A percentile compares a stretch with the other conserved stretches of the same genome.
Evolutionary conservation across 2,888 invertebrate genomes (phyloP).

Genomic region (Hirtodrosophila trivittata): DNA sequence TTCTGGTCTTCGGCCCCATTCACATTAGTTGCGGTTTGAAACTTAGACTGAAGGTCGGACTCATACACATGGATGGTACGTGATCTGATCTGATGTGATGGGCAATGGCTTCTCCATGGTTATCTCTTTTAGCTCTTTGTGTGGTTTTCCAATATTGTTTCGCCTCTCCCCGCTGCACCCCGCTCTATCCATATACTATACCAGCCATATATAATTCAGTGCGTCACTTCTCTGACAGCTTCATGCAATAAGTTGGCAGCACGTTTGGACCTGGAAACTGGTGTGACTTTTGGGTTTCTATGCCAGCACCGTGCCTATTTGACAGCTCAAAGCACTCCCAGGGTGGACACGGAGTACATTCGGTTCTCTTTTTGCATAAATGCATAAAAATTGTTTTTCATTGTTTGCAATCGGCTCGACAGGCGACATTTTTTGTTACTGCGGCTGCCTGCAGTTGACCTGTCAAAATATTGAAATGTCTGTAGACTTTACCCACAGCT

Average conservation of each 20-base stretch:
- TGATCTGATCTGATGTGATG: conserved; percentile 8
- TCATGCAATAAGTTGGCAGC: conserved; percentile 53
- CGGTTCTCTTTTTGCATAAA: conserved; percentile 70
- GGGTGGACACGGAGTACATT: conserved; percentile 21
- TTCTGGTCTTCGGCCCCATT: conserved; percentile 58
- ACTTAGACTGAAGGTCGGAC: conserved; percentile 46
- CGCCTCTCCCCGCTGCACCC: neutral
- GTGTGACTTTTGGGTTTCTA: conserved; percentile 73
- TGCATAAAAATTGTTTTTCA: conserved; percentile 78
- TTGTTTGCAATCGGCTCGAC: conserved; percentile 61
- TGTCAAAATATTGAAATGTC: conserved; percentile 79
- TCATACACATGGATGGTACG: conserved; percentile 16
- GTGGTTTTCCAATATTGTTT: conserved; percentile 57
- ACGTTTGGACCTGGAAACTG: conserved; percentile 29
- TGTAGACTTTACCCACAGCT: conserved; percentile 44
- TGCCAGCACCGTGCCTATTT: conserved; percentile 48
- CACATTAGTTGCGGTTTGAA: conserved; percentile 62
- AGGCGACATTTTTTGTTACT: conserved; percentile 12
- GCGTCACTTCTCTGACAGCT: conserved; percentile 68
- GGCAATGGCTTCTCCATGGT: conserved; percentile 1
- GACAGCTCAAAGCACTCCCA: conserved; percentile 52
- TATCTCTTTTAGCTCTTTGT: conserved; percentile 30
- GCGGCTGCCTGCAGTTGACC: conserved; percentile 18
- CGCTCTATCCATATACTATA: neutral
- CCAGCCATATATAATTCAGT: conserved; percentile 63